Base-by-base conservation (phyloP, 2,797 vertebrate species). In the Protosalanx chinensis region DNA sequence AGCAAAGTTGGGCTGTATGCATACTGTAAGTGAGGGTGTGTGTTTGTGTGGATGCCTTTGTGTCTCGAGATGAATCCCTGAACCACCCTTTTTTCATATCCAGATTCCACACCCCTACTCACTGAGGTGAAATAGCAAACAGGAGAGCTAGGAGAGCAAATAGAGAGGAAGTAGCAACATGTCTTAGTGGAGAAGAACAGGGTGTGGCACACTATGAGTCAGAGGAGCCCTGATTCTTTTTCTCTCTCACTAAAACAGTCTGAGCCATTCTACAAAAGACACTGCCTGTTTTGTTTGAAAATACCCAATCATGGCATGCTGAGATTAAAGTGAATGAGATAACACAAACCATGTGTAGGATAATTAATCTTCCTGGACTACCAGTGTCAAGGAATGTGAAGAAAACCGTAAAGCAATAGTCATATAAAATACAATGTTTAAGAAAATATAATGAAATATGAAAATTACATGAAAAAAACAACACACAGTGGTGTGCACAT, bases 131-230 rank as follows among this genome's bases (percentile, higher is more conserved):
- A 82, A 71, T 57, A 69, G 53, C 76, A 86, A 86, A 82, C 79
- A 83, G 71, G 71, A 75, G 51, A 60, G 46, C 15, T 27, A 80
- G 70, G 62, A 73, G 70, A 80, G 80, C 72, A 85, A 82, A 85
- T 68, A 81, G 30, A 71, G 77, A 84, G 81, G 82, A 87, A 87
- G 82, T 83, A 71, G 76, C 64, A 77, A 76, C 30, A 63, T 79
- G 74, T 73, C 76, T 87, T 82, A 82, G 84, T 66, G 62, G 33
- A 79, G 78, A 79, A 16, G 35, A 82, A 75, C 77, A 81, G 85
- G 91, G 91, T 64, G 90, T 89, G 91, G 88, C 80, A 53, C 67
- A 72, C 51, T 51, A 62, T 82, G 80, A 82, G 82, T 76, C 77
- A 82, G 82, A 60, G 82, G 66, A 57, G 46, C 33, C 77, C 69